Conservation (phyloP, 2,888 invertebrate genomes). For the Noctua comes region DNA sequence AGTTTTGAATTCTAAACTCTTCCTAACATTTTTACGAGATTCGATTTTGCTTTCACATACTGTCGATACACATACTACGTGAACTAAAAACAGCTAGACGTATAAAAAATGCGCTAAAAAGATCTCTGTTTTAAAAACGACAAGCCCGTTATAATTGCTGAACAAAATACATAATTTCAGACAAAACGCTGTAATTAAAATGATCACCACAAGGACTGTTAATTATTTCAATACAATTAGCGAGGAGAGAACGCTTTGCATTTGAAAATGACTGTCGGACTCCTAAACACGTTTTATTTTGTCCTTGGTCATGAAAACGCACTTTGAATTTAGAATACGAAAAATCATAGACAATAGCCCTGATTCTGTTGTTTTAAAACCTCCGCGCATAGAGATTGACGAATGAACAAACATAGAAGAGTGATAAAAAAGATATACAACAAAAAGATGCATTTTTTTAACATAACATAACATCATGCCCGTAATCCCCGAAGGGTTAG, state of each 20-base stretch:
- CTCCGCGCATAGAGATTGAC: background rate
- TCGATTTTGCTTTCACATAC: no score
- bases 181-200: conserved; percentile 41
- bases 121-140: background rate
- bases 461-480: background rate
- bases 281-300: conserved; percentile 51
- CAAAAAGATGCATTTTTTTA: background rate
- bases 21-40: background rate
- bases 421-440: background rate
- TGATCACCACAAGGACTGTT: conserved; percentile 51
- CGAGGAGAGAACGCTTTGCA: conserved; percentile 37
- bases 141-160: conserved; percentile 1
- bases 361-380: conserved; percentile 7
- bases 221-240: conserved; percentile 59
- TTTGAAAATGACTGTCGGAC: conserved; percentile 37
- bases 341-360: conserved; percentile 13
- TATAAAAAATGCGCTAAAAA: background rate
- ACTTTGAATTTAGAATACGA: conserved; percentile 31
- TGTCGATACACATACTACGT: background rate
- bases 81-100: background rate
- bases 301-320: conserved; percentile 36
- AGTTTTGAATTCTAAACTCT: background rate
- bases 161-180: conserved; percentile 21
- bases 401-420: background rate
- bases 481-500: background rate